These are phyloP conservation scores for Sweltsa coloradensis DNA, from an alignment of 1,140 invertebrate species.

Conservation along the genomic window DNA sequence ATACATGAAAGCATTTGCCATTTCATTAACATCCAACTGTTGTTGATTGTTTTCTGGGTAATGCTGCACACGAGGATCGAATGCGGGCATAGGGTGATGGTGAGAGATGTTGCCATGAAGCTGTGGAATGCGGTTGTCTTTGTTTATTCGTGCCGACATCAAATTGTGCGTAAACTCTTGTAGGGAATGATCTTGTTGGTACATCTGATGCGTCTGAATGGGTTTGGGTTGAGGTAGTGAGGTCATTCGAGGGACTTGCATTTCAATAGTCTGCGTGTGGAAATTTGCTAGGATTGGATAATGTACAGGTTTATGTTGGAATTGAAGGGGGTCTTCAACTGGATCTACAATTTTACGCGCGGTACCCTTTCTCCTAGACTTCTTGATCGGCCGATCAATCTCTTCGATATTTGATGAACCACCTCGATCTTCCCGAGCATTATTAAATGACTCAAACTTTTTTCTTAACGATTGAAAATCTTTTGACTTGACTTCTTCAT, in stretches of 20 bases:
- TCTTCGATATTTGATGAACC: conserved; percentile 1
- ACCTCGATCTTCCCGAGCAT: conserved; percentile 1
- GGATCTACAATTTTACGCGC: too few relatives aligned
- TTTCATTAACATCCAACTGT: conserved; percentile 8
- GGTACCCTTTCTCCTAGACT: conserved; percentile 9
- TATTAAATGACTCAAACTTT: conserved; percentile 4
- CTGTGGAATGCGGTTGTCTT: too few relatives aligned
- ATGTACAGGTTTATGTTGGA: too few relatives aligned
- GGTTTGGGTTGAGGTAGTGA: too few relatives aligned
- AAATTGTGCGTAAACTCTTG: too few relatives aligned
- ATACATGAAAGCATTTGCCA: conserved; percentile 9
- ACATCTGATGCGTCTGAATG: too few relatives aligned
- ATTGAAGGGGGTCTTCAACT: too few relatives aligned
- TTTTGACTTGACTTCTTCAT: conserved; percentile 8
- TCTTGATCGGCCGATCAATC: neutral
- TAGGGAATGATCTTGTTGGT: too few relatives aligned
- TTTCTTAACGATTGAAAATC: neutral
- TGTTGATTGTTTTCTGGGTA: neutral
- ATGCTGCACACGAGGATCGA: neutral
- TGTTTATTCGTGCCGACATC: too few relatives aligned
- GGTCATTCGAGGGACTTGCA: too few relatives aligned
- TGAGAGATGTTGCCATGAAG: conserved; percentile 1
- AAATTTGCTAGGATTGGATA: too few relatives aligned
- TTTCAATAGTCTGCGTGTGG: too few relatives aligned
- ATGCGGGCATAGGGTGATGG: conserved; percentile 6